Evolutionary conservation across 2,888 invertebrate species (phyloP), one percentile per base, ranked within the genome.

Genomic region (Plusia festucae): DNA sequence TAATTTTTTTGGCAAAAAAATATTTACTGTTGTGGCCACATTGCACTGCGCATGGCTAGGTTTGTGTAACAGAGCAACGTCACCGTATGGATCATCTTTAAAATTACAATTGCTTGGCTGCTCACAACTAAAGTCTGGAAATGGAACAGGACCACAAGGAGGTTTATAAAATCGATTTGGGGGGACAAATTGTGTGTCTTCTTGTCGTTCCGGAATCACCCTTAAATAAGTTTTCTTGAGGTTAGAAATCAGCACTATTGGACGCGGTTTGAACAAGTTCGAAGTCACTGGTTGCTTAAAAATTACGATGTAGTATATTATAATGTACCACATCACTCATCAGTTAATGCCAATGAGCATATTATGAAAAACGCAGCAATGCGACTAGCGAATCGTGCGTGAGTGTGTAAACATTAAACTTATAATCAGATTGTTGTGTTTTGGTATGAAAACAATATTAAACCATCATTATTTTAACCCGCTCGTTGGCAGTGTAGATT

Each of bases 51-150:
- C 9, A 8, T 9, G 9, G 9, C 9, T 2, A 30, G 9, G 30
- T 30, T 30, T 30, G 9, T 30, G 30, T 9, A 30, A 30, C 9
- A 30, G 30, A 8, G 9, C 30, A 9, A 9, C 30, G 30, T 7
- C 9, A 30, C 9, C 9, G 30, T 30, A 7, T 9, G 30, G 9
- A 30, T 30, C 9, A 30, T 24, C 24, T 24, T 24, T 24, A 3
- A 24, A 24, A 24, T 24, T 30, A 30, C 30, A 30, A 30, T 55
- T 44, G 16, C 62, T 67, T n/a, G 40, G 32, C 54, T 54, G 27
- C 49, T 67, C 67, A 51, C 67, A 62, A 30, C 66, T 62, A 18
- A 18, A 57, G n/a, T 58, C 66, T 30, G 46, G 52, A 34, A 61
- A 66, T n/a, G 34, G 53, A 6, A 58, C 34, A 6, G 64, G 54